Base-by-base conservation (phyloP, 1,140 invertebrate species). In the Phymastichus coffea region DNA sequence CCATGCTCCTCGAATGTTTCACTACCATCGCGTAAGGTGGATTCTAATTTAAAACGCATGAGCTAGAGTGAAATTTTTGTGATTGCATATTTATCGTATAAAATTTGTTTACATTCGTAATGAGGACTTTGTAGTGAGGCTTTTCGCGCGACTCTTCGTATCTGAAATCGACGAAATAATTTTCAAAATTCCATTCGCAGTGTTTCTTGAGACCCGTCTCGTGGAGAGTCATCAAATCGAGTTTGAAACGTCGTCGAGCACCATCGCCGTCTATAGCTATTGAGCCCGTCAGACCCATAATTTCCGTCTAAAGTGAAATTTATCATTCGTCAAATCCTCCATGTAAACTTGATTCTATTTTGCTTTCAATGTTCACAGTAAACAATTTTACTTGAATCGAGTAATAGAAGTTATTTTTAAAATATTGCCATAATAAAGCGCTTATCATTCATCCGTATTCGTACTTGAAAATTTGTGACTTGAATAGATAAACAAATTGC, bases 21-120 rank as follows among this genome's bases (percentile, higher is more conserved):
- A 87, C 92, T 23, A 87, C 70, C 90, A 94, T 94, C 38, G 88
- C 88, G 70, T 93, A 95, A 0, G 93, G 93, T 49, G 86, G 81
- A 68, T 86, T 90, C 89, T 92, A 63, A 7, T n/a, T n/a, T n/a
- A n/a, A n/a, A n/a, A n/a, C n/a, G n/a, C n/a, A 75, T 74, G n/a
- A n/a, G n/a, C n/a, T n/a, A n/a, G n/a, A n/a, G n/a, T n/a, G n/a
- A n/a, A n/a, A n/a, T n/a, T n/a, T n/a, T n/a, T n/a, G n/a, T n/a
- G n/a, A n/a, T n/a, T n/a, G n/a, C n/a, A n/a, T n/a, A n/a, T n/a
- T n/a, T n/a, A n/a, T n/a, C n/a, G n/a, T n/a, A n/a, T n/a, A n/a
- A n/a, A n/a, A 1, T 30, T 12, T 28, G 46, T 28, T 20, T 84
- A 94, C 93, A 81, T 94, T 77, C 43, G 91, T 86, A 23, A 91